Evolutionary conservation across 2,888 invertebrate genomes (phyloP), one percentile per base, ranked within the genome.

Genomic region (Drosophila tanythrix): DNA sequence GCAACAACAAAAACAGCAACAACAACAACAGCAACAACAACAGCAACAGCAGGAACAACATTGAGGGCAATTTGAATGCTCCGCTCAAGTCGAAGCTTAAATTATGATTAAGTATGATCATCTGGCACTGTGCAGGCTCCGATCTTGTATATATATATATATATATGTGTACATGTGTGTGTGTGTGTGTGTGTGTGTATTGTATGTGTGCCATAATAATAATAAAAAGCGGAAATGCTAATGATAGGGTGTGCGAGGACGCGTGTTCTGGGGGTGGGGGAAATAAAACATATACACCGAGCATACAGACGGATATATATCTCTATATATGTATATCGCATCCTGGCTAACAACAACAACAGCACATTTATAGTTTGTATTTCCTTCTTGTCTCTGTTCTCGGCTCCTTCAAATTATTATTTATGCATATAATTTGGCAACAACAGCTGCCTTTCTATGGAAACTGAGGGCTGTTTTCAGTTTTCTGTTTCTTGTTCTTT

Each of bases 151-250:
- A 57, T 51, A 31, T 35, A 35, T 56, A 50, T 11, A 52, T 25
- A 43, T 51, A 18, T 27, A 10, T 27, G 15, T 18, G 8, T 13
- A 25, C 57, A 53, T 25, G 31, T 56, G 8, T 55, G 7, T 62
- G n/a, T 62, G n/a, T 27, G 31, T 21, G 38, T 15, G 5, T 36
- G 25, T 33, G 33, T 33, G 33, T 33, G 33, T 55, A 31, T 33
- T 10, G 52, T 64, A 50, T 62, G 61, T 70, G 48, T 40, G 71
- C n/a, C 53, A 70, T 81, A 91, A 91, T 89, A 91, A 92, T 92
- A 92, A 92, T 92, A 93, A 93, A 93, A 92, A 92, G 92, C 93
- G 92, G 92, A 92, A 92, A 92, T 93, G 89, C 92, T 93, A 92
- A 92, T 92, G 92, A 92, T 92, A 92, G 92, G 92, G 91, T 91